phyloP scores from a whole-genome alignment of 2,113 vertebrate genomes.

The Alaudala cheleensis region DNA sequence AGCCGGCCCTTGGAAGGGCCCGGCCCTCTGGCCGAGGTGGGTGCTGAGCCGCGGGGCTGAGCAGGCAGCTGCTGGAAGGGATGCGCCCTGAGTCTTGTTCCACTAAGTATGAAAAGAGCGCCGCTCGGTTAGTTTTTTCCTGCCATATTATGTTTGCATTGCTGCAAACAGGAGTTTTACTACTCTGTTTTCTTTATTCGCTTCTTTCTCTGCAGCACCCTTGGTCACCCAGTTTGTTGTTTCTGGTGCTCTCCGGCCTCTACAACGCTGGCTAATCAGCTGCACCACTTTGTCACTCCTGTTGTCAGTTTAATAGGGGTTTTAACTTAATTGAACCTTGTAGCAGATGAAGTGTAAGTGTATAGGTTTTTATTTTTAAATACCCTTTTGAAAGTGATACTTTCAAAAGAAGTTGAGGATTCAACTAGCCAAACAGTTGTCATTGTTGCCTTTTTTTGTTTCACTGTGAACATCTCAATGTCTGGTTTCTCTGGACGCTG shows the following conservation, averaged over 20 bases:
- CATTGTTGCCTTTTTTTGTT: not conserved
- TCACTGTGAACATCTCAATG: not conserved
- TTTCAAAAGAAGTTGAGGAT: not conserved
- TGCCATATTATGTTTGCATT: not conserved
- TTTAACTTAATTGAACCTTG: not conserved
- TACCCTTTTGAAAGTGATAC: not conserved
- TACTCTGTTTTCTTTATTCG: not conserved
- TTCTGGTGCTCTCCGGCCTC: not conserved
- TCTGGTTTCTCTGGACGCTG: not conserved
- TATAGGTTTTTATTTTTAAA: not conserved
- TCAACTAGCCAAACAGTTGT: not conserved
- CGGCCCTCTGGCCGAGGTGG: not conserved
- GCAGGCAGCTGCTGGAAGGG: rapidly evolving
- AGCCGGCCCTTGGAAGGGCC: not conserved
- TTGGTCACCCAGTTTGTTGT: not conserved
- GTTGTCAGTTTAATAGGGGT: too few relatives aligned
- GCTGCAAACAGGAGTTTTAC: not conserved
- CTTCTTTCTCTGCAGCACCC: not conserved
- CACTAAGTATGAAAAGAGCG: too few relatives aligned
- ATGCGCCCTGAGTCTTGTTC: not conserved
- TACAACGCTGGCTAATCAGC: rapidly evolving
- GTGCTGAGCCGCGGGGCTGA: not conserved
- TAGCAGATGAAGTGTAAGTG: not conserved
- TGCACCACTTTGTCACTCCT: not conserved
- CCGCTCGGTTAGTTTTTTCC: rapidly evolving